Evolutionary conservation across 1,140 invertebrate species (phyloP).

Genomic region (Acromyrmex charruanus): DNA sequence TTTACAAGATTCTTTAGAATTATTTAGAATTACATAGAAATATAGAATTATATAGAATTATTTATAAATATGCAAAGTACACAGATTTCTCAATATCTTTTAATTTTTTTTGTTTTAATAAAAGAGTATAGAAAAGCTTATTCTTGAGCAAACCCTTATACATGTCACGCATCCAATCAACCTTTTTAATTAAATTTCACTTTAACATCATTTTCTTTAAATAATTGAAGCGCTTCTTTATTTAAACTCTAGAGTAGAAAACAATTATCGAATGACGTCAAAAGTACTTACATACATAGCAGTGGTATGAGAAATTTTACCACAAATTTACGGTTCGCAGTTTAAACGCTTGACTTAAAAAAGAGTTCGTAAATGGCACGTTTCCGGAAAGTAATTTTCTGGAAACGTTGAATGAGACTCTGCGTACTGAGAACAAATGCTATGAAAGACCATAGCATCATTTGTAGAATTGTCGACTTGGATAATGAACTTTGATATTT

Average conservation of each 20-base stretch:
- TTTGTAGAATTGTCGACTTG: not conserved
- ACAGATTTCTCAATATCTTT: not conserved
- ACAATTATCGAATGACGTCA: conserved; percentile 18
- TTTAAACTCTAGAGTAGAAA: not conserved
- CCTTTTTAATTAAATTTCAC: not conserved
- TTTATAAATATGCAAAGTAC: not conserved
- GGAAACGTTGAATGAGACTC: not conserved
- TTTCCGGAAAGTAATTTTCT: not conserved
- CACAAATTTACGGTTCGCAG: not conserved
- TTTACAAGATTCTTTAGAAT: not conserved
- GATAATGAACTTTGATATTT: conserved; percentile 22
- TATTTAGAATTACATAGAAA: no score
- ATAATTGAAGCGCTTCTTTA: conserved; percentile 10
- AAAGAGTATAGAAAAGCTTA: not conserved
- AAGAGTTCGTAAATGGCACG: not conserved
- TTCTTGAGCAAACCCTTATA: not conserved
- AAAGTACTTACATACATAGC: not conserved
- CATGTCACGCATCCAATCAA: not conserved
- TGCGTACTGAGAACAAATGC: not conserved
- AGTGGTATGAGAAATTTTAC: not conserved
- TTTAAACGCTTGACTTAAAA: not conserved
- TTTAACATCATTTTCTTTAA: conserved; percentile 15
- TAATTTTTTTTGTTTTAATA: not conserved
- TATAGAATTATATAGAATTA: no score
- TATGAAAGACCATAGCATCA: not conserved